These are phyloP conservation scores for Sarcophaga subvicina DNA, from an alignment of 2,888 invertebrate species.

Conservation along the genomic window DNA sequence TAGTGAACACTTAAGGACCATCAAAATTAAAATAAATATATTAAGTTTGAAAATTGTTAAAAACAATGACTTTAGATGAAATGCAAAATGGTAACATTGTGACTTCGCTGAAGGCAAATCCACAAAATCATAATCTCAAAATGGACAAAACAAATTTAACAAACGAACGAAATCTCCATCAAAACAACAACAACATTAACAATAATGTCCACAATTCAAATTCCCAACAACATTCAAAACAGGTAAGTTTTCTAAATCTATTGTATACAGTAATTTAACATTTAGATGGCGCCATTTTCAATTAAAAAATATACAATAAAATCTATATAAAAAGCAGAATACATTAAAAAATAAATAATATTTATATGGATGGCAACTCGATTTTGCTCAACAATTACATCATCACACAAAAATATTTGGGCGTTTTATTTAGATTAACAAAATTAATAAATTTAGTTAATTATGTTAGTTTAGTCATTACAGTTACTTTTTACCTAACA, in stretches of 20 bases:
- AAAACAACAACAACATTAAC: conserved; percentile 55
- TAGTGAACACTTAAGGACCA: background rate
- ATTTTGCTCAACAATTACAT: no score
- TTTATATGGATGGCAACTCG: no score
- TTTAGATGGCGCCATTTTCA: conserved; percentile 8
- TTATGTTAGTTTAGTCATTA: no score
- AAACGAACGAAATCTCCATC: conserved; percentile 51
- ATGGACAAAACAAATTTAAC: conserved; percentile 60
- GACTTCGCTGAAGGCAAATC: conserved; percentile 52
- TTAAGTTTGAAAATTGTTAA: conserved; percentile 13
- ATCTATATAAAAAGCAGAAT: no score
- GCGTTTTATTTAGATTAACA: no score
- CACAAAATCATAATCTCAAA: conserved; percentile 57
- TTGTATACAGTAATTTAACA: background rate
- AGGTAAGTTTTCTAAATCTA: conserved; percentile 36
- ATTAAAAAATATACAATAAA: background rate
- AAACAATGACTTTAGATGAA: conserved; percentile 76
- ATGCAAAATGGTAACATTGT: conserved; percentile 74
- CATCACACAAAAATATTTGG: background rate
- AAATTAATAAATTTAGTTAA: no score
- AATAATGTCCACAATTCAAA: conserved; percentile 44
- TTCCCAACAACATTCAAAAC: conserved; percentile 46
- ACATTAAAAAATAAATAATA: no score
- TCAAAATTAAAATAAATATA: background rate
- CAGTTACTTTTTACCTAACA: no score